Base-by-base conservation (phyloP, 2,888 invertebrate genomes). In the Cyrtodaria siliqua region DNA sequence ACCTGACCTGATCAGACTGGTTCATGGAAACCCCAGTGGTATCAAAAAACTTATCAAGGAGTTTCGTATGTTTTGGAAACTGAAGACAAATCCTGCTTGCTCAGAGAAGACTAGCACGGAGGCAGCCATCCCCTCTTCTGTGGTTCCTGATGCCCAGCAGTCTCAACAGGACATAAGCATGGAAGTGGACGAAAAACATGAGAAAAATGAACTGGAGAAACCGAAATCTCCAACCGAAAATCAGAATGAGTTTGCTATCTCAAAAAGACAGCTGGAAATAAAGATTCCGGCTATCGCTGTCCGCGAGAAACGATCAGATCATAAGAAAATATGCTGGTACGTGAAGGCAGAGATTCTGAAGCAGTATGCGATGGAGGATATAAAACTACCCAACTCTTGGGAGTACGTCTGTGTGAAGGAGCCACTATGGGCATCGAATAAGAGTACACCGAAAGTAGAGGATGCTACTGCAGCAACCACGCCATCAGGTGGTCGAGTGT, bases 11-110 rank as follows among this genome's bases (percentile, higher is more conserved):
- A 94, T 96, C 52, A 94, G 94, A 53, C 92, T 96, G 0, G 89
- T 96, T 1, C 96, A 96, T 89, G 96, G 96, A 0, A 96, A 96
- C 90, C 91, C 92, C 0, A 94, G 95, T 76, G 94, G 94, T 0
- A 94, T 94, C 44, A 93, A 90, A 33, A 94, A 95, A 79, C 92
- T 96, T 9, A 93, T 95, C 0, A 94, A 94, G 70, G 96, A 96
- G 89, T 96, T 96, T 88, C 88, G 95, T 24, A 94, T 94, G 12
- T 95, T 93, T 89, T 94, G 95, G 93, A 92, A 93, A 40, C 94
- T 93, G 29, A 94, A 93, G 42, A 80, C 89, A 0, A 57, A 72
- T 38, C 78, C 63, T 18, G 67, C 70, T 20, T n/a, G n/a, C n/a
- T 24, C 38, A 2, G 38, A 38, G 18, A 29, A 29, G 33, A 56